These are phyloP conservation scores for Rhegmatorhina hoffmannsi DNA, from an alignment of 2,113 vertebrate genomes.

Conservation along the genomic window DNA sequence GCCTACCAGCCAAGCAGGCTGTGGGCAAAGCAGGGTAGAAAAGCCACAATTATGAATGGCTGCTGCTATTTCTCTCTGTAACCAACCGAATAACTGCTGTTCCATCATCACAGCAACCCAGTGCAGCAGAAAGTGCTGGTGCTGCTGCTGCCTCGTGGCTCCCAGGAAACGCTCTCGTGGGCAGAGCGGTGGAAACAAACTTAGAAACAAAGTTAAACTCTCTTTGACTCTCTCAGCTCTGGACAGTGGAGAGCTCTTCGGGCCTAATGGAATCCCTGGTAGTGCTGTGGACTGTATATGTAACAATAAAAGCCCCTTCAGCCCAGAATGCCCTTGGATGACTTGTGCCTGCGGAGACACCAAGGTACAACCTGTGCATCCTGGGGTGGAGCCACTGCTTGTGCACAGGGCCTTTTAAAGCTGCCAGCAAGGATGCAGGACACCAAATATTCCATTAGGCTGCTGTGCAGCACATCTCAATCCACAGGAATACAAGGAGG, in stretches of 20 bases:
- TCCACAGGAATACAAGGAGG: neutral
- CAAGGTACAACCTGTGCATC: accelerated
- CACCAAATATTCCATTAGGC: accelerated
- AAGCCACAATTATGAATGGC: neutral
- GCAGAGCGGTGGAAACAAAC: accelerated
- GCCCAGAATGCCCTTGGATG: accelerated
- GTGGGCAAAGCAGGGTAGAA: neutral
- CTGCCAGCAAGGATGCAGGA: no score
- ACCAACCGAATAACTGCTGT: slow-evolving; percentile 17
- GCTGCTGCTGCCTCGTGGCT: neutral
- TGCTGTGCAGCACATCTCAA: accelerated
- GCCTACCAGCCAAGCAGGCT: neutral
- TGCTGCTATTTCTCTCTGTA: neutral
- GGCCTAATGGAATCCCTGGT: accelerated
- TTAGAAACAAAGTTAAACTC: neutral
- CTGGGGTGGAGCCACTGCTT: accelerated
- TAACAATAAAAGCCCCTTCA: accelerated
- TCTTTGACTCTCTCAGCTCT: neutral
- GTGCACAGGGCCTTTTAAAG: neutral
- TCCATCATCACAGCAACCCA: neutral
- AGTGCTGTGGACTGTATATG: accelerated
- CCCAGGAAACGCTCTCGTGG: neutral
- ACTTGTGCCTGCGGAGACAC: accelerated
- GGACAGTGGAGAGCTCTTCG: neutral
- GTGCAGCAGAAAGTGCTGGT: neutral